phyloP scores from a whole-genome alignment of 2,113 vertebrate genomes.

The Lagopus muta region DNA sequence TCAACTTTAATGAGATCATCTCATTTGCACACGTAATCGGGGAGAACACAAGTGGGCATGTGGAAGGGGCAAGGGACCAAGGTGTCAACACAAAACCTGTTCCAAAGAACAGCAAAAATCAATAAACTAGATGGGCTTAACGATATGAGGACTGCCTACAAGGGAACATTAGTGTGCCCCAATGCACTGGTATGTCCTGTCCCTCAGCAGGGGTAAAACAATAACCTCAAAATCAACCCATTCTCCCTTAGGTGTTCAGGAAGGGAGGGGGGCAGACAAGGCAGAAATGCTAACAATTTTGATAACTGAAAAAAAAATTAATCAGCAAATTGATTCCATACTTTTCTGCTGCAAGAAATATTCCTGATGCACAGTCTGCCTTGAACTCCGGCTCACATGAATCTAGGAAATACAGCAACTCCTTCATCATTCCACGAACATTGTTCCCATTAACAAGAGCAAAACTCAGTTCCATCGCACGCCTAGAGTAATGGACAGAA shows the following conservation, averaged over 20 bases:
- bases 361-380: conserved; percentile 97
- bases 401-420: conserved; percentile 98
- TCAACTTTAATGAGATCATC: neutral
- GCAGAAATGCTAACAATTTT: neutral
- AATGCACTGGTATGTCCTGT: neutral
- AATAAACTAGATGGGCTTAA: neutral
- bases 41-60: neutral
- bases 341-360: conserved; percentile 99
- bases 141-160: neutral
- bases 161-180: neutral
- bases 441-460: conserved; percentile 99
- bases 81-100: neutral
- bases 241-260: neutral
- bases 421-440: conserved; percentile 99
- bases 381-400: conserved; percentile 99
- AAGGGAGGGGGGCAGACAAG: neutral
- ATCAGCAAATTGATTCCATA: conserved; percentile 73
- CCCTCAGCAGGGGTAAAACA: neutral
- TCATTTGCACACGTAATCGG: neutral
- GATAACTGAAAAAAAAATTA: neutral
- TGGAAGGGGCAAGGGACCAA: neutral
- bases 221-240: neutral
- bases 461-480: conserved; percentile 99
- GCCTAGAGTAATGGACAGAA: conserved; percentile 76
- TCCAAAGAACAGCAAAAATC: neutral